A percentile compares a stretch with the other conserved stretches of the same genome.
Conservation (phyloP, 64 coral and sea anemone species). For the Acropora tenuis region DNA sequence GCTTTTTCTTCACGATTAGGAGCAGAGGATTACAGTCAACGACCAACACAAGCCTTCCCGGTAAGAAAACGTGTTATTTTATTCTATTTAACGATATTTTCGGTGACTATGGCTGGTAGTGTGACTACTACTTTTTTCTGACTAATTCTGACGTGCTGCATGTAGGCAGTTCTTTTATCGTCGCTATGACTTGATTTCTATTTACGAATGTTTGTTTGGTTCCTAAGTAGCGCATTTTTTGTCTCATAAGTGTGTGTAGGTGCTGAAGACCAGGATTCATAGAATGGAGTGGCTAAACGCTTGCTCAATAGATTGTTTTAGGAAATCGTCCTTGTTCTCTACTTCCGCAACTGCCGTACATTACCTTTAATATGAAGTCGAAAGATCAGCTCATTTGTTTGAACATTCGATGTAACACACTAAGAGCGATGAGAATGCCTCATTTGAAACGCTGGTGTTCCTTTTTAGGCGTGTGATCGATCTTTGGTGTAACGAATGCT, state of each 20-base stretch:
- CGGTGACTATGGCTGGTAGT: constrained; percentile 15
- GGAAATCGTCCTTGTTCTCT: constrained; percentile 18
- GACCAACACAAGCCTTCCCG: constrained; percentile 34
- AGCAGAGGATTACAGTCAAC: constrained; percentile 47
- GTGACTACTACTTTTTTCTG: constrained; percentile 11
- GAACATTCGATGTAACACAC: neutral
- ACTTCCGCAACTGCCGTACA: constrained; percentile 20
- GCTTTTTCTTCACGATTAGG: constrained; percentile 31
- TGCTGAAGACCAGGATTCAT: neutral
- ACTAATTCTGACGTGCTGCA: constrained; percentile 2
- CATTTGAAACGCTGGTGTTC: neutral
- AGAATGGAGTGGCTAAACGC: neutral
- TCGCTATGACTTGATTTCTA: constrained; percentile 30
- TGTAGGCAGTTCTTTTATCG: neutral
- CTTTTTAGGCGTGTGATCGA: neutral
- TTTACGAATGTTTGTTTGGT: constrained; percentile 49
- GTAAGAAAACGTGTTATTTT: neutral
- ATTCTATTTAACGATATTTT: neutral
- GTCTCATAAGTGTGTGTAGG: neutral
- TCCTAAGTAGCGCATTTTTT: constrained; percentile 18
- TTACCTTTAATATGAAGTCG: neutral
- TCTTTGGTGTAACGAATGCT: neutral
- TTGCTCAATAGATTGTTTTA: neutral
- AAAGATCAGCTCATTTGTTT: constrained; percentile 15
- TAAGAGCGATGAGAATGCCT: neutral